A percentile compares a stretch with the other conserved stretches of the same genome.
These are phyloP conservation scores for Rhagoletis pomonella DNA, from an alignment of 1,140 invertebrate genomes.

Conservation along the genomic window DNA sequence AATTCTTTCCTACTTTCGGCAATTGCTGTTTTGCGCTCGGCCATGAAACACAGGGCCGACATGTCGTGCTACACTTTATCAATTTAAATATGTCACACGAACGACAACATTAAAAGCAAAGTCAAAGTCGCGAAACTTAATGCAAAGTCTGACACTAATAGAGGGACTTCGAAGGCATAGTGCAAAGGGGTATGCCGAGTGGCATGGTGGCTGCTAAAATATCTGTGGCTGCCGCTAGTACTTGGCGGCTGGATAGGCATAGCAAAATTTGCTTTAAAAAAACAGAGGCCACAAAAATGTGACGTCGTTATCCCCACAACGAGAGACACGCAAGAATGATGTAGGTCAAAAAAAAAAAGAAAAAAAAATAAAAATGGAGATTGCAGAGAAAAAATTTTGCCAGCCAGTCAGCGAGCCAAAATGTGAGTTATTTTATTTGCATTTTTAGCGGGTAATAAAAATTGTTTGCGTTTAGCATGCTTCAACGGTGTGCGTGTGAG, in stretches of 20 bases:
- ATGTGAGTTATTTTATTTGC: slow-evolving; percentile 8
- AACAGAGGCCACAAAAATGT: not conserved
- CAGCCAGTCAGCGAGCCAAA: not conserved
- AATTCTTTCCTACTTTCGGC: not conserved
- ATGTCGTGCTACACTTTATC: not conserved
- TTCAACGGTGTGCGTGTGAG: too few species aligned
- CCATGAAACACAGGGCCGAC: slow-evolving; percentile 4
- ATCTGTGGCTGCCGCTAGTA: not conserved
- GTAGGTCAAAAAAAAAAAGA: not conserved
- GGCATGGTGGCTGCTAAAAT: not conserved
- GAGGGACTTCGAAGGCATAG: not conserved
- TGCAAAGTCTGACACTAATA: not conserved
- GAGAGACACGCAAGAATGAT: not conserved
- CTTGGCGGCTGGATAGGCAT: not conserved
- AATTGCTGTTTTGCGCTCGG: not conserved
- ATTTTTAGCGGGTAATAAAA: slow-evolving; percentile 20
- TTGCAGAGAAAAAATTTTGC: not conserved
- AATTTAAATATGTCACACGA: not conserved
- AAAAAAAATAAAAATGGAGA: not conserved
- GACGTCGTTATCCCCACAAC: not conserved
- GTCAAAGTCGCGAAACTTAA: not conserved
- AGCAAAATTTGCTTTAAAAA: not conserved
- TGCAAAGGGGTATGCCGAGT: not conserved
- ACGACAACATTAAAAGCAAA: not conserved
- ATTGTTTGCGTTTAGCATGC: slow-evolving; percentile 3